Base-by-base conservation (phyloP, 2,797 vertebrate genomes). In the Apogon talboti region DNA sequence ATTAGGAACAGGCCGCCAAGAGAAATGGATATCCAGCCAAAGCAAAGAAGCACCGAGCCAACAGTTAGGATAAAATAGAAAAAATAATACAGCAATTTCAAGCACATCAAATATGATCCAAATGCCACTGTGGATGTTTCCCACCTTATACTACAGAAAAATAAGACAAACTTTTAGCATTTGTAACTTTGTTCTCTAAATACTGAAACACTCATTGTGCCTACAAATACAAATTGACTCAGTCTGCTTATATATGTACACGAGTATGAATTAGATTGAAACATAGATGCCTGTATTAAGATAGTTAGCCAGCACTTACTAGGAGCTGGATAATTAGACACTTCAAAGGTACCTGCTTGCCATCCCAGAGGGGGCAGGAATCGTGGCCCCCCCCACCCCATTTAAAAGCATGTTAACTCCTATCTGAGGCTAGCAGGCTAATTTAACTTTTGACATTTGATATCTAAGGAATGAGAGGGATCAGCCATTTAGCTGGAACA, bases 301-400 rank as follows among this genome's bases (percentile, higher is more conserved):
- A 91, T 87, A 91, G 91, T 93, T 93, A 94, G 92, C 90, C 76
- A 76, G 86, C 89, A 86, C 94, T 95, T 93, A 95, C 86, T 90
- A 71, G 81, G 87, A 93, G 89, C 86, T 53, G 90, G 89, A 94
- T 96, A 96, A 97, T 97, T 96, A 97, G 94, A 94, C 91, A 95
- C 95, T 95, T 97, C 95, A 98, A 98, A 98, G 94, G 90, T 91
- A 51, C 90, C 93, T 95, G 93, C 93, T 92, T 88, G 81, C 91
- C 92, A 78, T 95, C 94, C 94, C 92, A 88, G 62, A 89, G 90
- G 92, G 82, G 83, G 71, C 88, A 79, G 78, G 91, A 89, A 87
- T 89, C 82, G 77, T 84, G 78, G 55, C 56, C 74, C 84, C 74
- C 69, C 84, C 74, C 90, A 62, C 92, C 88, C 90, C 78, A 71